phyloP scores from a whole-genome alignment of 2,113 vertebrate species.

The human (Homo sapiens) region GRCh38 chr6:39597001-39597500 shows the following conservation, averaged over 20 bases:
- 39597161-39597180: not conserved
- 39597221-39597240: slow-evolving; percentile 11
- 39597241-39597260: slow-evolving; percentile 20
- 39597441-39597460: not conserved
- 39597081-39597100: not conserved
- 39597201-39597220: not conserved
- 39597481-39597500: not conserved
- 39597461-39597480: not conserved
- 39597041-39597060: not conserved
- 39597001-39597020: not conserved
- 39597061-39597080: not conserved
- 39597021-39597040: not conserved
- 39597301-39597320: not conserved
- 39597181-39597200: not conserved
- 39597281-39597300: no score
- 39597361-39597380: not conserved
- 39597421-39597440: not conserved
- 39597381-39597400: not conserved
- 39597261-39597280: not conserved
- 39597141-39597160: not conserved
- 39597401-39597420: not conserved
- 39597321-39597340: slow-evolving; percentile 3
- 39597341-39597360: not conserved
- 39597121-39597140: not conserved
- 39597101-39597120: not conserved